phyloP scores from a whole-genome alignment of 2,888 invertebrate species.

The Apamea monoglypha region DNA sequence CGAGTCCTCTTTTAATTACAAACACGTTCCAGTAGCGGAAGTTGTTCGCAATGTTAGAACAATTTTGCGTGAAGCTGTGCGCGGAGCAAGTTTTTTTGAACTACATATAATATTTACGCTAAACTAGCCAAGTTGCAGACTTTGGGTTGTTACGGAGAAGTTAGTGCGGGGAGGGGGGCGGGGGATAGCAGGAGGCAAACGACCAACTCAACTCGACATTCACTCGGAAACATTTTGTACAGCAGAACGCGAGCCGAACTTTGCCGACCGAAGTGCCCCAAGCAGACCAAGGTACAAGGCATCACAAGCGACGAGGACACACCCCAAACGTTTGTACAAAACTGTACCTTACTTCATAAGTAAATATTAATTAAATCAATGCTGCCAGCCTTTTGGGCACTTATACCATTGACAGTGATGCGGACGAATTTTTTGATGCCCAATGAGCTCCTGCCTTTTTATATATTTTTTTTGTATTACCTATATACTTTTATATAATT shows the following conservation, averaged over 20 bases:
- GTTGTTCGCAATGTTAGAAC: not conserved
- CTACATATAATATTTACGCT: conserved; percentile 36
- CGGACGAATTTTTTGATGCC: too few relatives aligned
- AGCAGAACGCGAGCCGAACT: conserved; percentile 22
- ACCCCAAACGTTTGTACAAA: too few relatives aligned
- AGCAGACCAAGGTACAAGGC: not conserved
- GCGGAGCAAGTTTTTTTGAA: conserved; percentile 18
- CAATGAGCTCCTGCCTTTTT: too few relatives aligned
- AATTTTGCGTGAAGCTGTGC: conserved; percentile 7
- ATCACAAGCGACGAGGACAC: not conserved
- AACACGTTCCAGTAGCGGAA: not conserved
- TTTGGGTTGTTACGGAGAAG: conserved; percentile 33
- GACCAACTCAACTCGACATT: conserved; percentile 20
- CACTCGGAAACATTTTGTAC: conserved; percentile 42
- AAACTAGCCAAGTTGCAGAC: conserved; percentile 46
- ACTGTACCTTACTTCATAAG: not conserved
- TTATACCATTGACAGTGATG: too few relatives aligned
- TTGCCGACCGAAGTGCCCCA: conserved; percentile 8
- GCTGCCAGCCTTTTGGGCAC: too few relatives aligned
- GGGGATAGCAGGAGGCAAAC: not conserved
- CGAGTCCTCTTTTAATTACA: not conserved
- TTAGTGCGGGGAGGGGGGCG: not conserved
- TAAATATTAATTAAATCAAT: not conserved
- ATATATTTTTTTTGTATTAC: too few relatives aligned
- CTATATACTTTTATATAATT: too few relatives aligned